phyloP scores from a whole-genome alignment of 2,888 invertebrate species.

The Cheilosia scutellata region DNA sequence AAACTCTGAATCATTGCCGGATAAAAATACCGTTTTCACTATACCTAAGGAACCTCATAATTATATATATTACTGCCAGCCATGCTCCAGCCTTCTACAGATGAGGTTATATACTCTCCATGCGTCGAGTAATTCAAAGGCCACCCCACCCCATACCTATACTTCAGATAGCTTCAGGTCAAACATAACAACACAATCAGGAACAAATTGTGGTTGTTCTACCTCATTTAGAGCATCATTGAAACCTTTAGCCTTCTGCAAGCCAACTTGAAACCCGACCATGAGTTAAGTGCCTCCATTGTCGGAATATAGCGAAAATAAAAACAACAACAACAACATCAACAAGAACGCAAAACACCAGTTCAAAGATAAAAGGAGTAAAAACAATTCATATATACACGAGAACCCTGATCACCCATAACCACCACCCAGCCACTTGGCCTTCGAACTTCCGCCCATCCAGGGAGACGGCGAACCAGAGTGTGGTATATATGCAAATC shows the following conservation, averaged over 20 bases:
- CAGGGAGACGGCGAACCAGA: conserved; percentile 17
- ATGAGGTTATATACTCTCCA: conserved; percentile 1
- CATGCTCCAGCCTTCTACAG: neutral
- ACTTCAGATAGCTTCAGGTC: conserved; percentile 47
- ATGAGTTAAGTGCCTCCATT: conserved; percentile 60
- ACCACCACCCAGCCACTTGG: conserved; percentile 60
- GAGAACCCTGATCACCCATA: conserved; percentile 57
- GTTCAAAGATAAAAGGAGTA: conserved; percentile 17
- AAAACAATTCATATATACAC: conserved; percentile 55
- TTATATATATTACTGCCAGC: conserved; percentile 31
- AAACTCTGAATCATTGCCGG: conserved; percentile 25
- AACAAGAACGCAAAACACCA: too few species aligned
- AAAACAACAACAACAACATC: conserved; percentile 29
- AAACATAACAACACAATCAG: conserved; percentile 61
- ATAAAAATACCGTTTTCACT: conserved; percentile 9
- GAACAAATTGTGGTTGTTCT: conserved; percentile 60
- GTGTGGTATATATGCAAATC: conserved; percentile 58
- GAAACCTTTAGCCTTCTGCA: conserved; percentile 59
- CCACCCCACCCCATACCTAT: too few species aligned
- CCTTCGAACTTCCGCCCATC: conserved; percentile 35
- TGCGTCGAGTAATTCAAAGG: conserved; percentile 51
- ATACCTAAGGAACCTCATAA: conserved; percentile 20
- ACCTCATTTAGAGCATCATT: conserved; percentile 56
- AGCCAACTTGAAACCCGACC: conserved; percentile 58
- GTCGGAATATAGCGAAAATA: conserved; percentile 34